Evolutionary conservation across 2,113 vertebrate genomes (phyloP), one percentile per base, ranked within the genome.

Genomic region (human): DNA sequence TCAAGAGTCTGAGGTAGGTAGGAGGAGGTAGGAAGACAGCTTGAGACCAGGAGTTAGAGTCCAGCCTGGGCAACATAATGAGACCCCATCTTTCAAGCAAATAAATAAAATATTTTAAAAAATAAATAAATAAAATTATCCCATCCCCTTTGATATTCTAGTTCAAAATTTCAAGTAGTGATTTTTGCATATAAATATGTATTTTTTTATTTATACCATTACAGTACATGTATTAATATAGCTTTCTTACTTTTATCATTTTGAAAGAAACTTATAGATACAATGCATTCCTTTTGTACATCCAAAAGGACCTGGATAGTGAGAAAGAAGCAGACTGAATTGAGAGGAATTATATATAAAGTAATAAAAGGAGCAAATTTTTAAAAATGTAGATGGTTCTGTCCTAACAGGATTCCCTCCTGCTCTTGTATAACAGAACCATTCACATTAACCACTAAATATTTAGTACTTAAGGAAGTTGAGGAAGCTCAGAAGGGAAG

Each of bases 201-300:
- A 87, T 80, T 89, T 70, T 83, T 23, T 50, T 52, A 73, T 90
- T 95, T 14, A 48, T 10, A 38, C 12, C 73, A 43, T 66, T 72
- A 30, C 7, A 78, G 50, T 78, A 25, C 40, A 43, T 64, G 1
- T 50, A 64, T 79, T 90, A 72, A 68, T n/a, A 27, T 50, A 80
- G 78, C 40, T 82, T 89, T 84, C n/a, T 82, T 90, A 59, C 64
- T 89, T 94, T 96, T 72, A 16, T 52, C 76, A 55, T 87, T 93
- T 87, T 89, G 30, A 85, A 85, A 52, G 35, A 93, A 95, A 76
- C 2, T 27, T 84, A 64, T 8, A 55, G 52, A 32, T 72, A 72
- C 50, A 72, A 87, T 40, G 45, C 30, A 57, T 92, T 82, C 27
- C 20, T 73, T 83, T 83, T 79, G 27, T 86, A 64, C 12, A 75